Percentiles rank a stretch among this genome's conserved stretches.
phyloP scores from a whole-genome alignment of 2,113 vertebrate genomes.

The Polypterus senegalus region DNA sequence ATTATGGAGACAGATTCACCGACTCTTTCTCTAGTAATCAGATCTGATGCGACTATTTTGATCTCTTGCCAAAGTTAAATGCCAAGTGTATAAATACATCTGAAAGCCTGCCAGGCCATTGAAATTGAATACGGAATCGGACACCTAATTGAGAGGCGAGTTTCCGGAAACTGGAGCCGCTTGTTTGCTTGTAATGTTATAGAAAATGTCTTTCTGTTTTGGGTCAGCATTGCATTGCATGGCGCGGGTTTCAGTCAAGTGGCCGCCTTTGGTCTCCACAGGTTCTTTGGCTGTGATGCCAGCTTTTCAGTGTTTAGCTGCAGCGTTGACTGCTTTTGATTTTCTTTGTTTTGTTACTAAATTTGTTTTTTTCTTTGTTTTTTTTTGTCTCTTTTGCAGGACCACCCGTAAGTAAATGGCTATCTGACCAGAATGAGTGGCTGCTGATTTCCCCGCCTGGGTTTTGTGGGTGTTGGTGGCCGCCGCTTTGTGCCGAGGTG shows the following conservation, averaged over 20 bases:
- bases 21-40: too few relatives aligned
- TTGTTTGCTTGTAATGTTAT: slow-evolving; percentile 1
- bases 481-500: too few relatives aligned
- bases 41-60: slow-evolving; percentile 8
- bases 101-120: slow-evolving; percentile 17
- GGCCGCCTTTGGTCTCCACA: not conserved
- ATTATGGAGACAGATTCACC: too few relatives aligned
- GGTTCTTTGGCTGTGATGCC: not conserved
- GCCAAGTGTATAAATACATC: slow-evolving; percentile 25
- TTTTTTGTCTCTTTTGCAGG: slow-evolving; percentile 47
- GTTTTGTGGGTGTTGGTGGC: too few relatives aligned
- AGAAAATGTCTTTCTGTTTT: slow-evolving; percentile 10
- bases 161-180: slow-evolving; percentile 12
- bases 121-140: slow-evolving; percentile 14
- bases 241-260: not conserved
- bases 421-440: too few relatives aligned
- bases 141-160: slow-evolving; percentile 13
- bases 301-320: not conserved
- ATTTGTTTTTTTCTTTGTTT: slow-evolving; percentile 30
- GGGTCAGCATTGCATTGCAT: slow-evolving; percentile 22
- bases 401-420: slow-evolving; percentile 86
- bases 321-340: slow-evolving; percentile 3
- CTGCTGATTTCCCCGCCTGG: too few relatives aligned
- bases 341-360: not conserved
- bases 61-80: slow-evolving; percentile 27